Percentiles rank a stretch among this genome's conserved stretches.
Conservation (phyloP, 2,888 invertebrate species). For the Melipona bicolor region DNA sequence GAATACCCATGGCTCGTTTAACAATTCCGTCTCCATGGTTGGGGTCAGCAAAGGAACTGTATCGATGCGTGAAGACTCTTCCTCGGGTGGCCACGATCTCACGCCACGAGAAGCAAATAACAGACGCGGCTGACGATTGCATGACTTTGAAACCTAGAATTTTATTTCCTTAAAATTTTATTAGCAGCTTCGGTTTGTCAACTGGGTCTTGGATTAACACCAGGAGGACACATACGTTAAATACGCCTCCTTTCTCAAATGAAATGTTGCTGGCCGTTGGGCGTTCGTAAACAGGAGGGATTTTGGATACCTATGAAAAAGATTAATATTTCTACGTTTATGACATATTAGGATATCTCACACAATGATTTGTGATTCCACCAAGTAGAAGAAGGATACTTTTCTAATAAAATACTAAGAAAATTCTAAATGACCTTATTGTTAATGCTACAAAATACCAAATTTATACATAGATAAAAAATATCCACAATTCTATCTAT, state of each 20-base stretch:
- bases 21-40: slow-evolving; percentile 74
- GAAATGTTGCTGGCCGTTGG: slow-evolving; percentile 83
- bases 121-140: slow-evolving; percentile 76
- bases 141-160: slow-evolving; percentile 76
- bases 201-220: neutral
- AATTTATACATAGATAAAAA: slow-evolving; percentile 43
- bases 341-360: neutral
- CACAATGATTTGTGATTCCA: neutral
- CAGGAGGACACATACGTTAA: slow-evolving; percentile 75
- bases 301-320: slow-evolving; percentile 78
- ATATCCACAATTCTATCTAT: slow-evolving; percentile 25
- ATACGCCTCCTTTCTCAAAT: slow-evolving; percentile 80
- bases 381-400: neutral
- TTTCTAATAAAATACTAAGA: neutral
- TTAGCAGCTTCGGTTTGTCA: neutral
- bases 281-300: slow-evolving; percentile 82
- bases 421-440: neutral
- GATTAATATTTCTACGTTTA: neutral
- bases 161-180: slow-evolving; percentile 27
- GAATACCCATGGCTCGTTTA: slow-evolving; percentile 69
- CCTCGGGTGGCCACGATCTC: slow-evolving; percentile 77
- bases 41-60: slow-evolving; percentile 76
- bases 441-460: neutral
- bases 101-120: slow-evolving; percentile 83
- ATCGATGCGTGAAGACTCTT: slow-evolving; percentile 69